Conservation (phyloP, 2,888 invertebrate species). For the Lacanobia oleracea region DNA sequence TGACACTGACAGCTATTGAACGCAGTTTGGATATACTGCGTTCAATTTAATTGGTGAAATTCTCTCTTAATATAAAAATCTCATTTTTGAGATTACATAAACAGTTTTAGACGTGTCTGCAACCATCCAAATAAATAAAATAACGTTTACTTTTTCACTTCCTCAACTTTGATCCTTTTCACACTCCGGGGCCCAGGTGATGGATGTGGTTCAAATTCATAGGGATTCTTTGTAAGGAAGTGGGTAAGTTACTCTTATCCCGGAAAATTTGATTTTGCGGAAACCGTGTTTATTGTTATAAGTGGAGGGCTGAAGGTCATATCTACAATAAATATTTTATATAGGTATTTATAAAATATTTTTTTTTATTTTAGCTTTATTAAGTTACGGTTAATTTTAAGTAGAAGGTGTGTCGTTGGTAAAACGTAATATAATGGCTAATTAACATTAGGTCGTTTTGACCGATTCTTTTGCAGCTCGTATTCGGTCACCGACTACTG, state of each 20-base stretch:
- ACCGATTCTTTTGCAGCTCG: too few relatives aligned
- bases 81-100: constrained; percentile 1
- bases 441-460: too few relatives aligned
- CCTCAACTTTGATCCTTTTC: constrained; percentile 32
- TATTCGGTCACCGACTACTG: too few relatives aligned
- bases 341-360: too few relatives aligned
- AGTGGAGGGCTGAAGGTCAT: not conserved
- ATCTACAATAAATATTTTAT: not conserved
- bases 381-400: not conserved
- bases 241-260: constrained; percentile 4
- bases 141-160: constrained; percentile 13
- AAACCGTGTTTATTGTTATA: constrained; percentile 9
- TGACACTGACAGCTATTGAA: too few relatives aligned
- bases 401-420: not conserved
- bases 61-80: too few relatives aligned
- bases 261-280: constrained; percentile 8
- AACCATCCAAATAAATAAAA: constrained; percentile 26
- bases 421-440: not conserved
- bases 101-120: constrained; percentile 10
- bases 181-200: constrained; percentile 27
- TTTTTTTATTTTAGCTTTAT: not conserved
- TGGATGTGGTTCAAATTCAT: constrained; percentile 27
- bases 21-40: too few relatives aligned
- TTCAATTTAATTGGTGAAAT: too few relatives aligned
- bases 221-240: constrained; percentile 14